Evolutionary conservation across 2,888 invertebrate genomes (phyloP).

Genomic region (Chloromyia formosa): DNA sequence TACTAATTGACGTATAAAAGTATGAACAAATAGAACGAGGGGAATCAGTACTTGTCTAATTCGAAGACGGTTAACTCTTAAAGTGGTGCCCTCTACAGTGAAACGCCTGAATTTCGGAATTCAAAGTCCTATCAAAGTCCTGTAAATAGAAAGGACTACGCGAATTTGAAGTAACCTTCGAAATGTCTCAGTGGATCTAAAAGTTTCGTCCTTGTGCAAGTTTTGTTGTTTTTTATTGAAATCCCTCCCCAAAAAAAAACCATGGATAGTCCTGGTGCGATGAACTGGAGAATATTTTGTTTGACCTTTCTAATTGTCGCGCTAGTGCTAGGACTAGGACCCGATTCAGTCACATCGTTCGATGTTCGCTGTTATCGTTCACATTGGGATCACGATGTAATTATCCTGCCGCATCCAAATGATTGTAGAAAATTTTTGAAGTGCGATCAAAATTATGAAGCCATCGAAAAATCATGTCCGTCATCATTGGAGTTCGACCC

Average conservation of each 20-base stretch:
- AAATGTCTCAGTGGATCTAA: neutral
- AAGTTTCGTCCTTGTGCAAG: neutral
- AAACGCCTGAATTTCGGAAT: neutral
- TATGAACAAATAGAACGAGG: neutral
- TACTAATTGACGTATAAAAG: conserved; percentile 35
- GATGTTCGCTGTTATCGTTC: conserved; percentile 22
- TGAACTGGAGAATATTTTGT: neutral
- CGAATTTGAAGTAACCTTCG: neutral
- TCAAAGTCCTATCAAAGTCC: neutral
- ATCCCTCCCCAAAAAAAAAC: neutral
- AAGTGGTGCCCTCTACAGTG: neutral
- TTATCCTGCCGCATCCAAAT: conserved; percentile 28
- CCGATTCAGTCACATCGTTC: neutral
- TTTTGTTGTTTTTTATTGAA: no score
- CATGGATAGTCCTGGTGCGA: neutral
- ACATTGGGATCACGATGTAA: conserved; percentile 13
- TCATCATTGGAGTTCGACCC: conserved; percentile 30
- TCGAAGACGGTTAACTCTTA: conserved; percentile 15
- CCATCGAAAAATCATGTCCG: conserved; percentile 21
- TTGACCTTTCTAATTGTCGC: neutral
- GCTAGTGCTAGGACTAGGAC: neutral
- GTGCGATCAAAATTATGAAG: conserved; percentile 19
- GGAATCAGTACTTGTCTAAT: conserved; percentile 18
- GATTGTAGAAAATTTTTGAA: conserved; percentile 35
- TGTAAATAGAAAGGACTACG: no score